A percentile compares a stretch with the other conserved stretches of the same genome.
These are phyloP conservation scores for Drosophila asahinai DNA, from an alignment of 1,140 invertebrate species.

Conservation along the genomic window DNA sequence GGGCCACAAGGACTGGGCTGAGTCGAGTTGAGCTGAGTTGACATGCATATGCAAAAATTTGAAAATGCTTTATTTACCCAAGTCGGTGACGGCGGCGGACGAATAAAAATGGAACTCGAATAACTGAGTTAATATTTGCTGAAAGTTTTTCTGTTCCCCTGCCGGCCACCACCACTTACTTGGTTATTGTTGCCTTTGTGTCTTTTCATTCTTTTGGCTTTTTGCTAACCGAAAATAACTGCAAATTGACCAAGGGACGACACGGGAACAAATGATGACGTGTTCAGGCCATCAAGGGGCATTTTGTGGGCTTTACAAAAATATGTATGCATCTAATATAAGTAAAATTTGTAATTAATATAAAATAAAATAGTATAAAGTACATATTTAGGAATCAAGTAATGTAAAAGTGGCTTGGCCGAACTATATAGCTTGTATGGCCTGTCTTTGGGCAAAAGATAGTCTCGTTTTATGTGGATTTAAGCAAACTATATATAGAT, in stretches of 20 bases:
- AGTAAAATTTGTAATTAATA: background rate
- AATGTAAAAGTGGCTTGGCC: no score
- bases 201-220: slow-evolving; percentile 32
- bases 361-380: background rate
- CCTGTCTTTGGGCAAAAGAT: no score
- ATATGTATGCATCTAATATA: background rate
- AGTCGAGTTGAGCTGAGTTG: slow-evolving; percentile 45
- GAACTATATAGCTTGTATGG: no score
- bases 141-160: slow-evolving; percentile 47
- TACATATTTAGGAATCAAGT: no score
- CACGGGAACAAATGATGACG: slow-evolving; percentile 17
- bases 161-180: slow-evolving; percentile 12
- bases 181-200: slow-evolving; percentile 38
- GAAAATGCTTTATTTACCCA: slow-evolving; percentile 66
- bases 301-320: background rate
- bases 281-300: slow-evolving; percentile 3
- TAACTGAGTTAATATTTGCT: slow-evolving; percentile 65
- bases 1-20: slow-evolving; percentile 2
- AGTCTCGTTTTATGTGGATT: no score
- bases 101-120: slow-evolving; percentile 46
- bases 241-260: slow-evolving; percentile 34
- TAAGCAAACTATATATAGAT: no score
- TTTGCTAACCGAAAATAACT: slow-evolving; percentile 28
- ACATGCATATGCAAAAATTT: slow-evolving; percentile 66
- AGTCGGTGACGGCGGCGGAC: slow-evolving; percentile 17